Evolutionary conservation across 2,888 invertebrate species (phyloP), one percentile per base, ranked within the genome.

Genomic region (Agonum fuliginosum): DNA sequence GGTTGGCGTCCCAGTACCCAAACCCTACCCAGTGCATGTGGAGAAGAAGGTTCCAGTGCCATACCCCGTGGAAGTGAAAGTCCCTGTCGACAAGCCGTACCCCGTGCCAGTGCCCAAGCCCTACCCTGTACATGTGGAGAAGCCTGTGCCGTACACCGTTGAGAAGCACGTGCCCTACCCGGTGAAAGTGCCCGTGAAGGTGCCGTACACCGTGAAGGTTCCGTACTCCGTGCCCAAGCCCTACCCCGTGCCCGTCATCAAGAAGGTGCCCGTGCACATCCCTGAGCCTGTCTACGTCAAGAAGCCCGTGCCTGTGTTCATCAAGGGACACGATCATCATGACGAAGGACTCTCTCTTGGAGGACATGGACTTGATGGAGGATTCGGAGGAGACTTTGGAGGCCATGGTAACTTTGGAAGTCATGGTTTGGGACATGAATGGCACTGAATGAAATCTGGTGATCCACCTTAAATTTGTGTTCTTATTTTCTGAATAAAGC

Each of bases 111-210:
- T 75, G 20, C 75, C 75, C 3, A 65, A 67, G 8, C 75, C 75
- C 3, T 75, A 46, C 67, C 46, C 65, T 6, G 75, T 75, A 1
- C 46, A 27, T 10, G 67, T 75, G 10, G 65, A 65, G 3, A 48
- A 65, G 19, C 75, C 46, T n/a, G 75, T 75, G 2, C 65, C 75
- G 6, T 65, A 75, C 65, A 65, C 75, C 3, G 75, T 75, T 10
- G 19, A 43, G 8, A 67, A 65, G 22, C 58, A 65, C 3, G 67
- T 75, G 0, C 65, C 75, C 3, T 43, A 65, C 12, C 65, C 75
- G 17, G 75, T 75, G 1, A 48, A 65, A 19, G 65, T 75, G 1
- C 75, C 75, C 17, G 27, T 67, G 2, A 43, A 75, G 20, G 75
- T 75, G n/a, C 75, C 75, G 0, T 27, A 34, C 30, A 51, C 46